Evolutionary conservation across 2,113 vertebrate genomes (phyloP), one percentile per base, ranked within the genome.

Genomic region (Forbesichthys papilliferus): DNA sequence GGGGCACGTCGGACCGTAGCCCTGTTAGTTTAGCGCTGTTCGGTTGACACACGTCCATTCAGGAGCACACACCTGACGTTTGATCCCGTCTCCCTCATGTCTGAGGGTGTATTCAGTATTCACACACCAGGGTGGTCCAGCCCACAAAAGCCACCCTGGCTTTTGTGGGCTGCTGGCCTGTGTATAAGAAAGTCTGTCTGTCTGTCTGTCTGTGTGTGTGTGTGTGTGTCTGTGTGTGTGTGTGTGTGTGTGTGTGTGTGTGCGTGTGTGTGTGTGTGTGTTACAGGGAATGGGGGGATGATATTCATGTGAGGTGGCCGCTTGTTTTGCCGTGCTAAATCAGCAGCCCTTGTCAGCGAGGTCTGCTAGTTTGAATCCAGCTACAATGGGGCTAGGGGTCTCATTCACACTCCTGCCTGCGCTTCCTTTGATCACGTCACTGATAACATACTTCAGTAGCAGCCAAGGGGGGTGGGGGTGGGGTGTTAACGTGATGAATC

Each of bases 361-460:
- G 36, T 71, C 81, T 77, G 77, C 69, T 73, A 81, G 71, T 78
- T 75, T 77, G 68, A 79, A 79, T 84, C 48, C 64, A 69, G 84
- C 80, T 79, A 90, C 85, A 84, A 83, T 62, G 53, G 71, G 75
- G 78, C 79, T 85, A 76, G 78, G 85, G 87, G 86, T 27, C 77
- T 65, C 74, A 86, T 86, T 90, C 85, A 88, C 82, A 80, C 77
- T 59, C 78, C 53, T 81, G 77, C 64, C 52, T 69, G 80, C 77
- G 61, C 27, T 1, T 52, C 60, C 87, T 85, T 88, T 89, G 82
- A 89, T 89, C 80, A 61, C 69, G 74, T 0, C 11, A 27, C 49
- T 8, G 86, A 89, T 88, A 85, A 68, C 80, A 84, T 81, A 83
- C 83, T 79, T 87, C 78, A 83, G 81, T 82, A 82, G 81, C 65